phyloP scores from a whole-genome alignment of 2,888 invertebrate species.

The Drosophila atripex region DNA sequence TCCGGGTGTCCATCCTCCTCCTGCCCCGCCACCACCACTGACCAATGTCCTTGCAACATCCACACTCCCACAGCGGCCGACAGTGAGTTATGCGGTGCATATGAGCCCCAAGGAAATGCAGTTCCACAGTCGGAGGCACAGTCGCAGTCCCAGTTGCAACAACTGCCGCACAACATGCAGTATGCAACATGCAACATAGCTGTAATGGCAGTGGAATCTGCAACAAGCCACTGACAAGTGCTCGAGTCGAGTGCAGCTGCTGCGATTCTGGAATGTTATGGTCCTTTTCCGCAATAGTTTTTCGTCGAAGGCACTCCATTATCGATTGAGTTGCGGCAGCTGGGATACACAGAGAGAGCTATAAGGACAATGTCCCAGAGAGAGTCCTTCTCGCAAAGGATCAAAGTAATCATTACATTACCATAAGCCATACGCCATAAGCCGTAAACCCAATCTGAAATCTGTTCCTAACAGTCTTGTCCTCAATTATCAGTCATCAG shows the following conservation, averaged over 20 bases:
- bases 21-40: slow-evolving; percentile 30
- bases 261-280: slow-evolving; percentile 21
- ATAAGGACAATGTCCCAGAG: not conserved
- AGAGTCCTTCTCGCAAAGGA: not conserved
- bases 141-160: slow-evolving; percentile 16
- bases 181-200: slow-evolving; percentile 3
- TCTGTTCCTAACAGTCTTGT: not conserved
- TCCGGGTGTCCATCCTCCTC: not conserved
- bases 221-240: slow-evolving; percentile 17
- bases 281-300: slow-evolving; percentile 7
- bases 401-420: not conserved
- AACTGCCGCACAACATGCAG: slow-evolving; percentile 3
- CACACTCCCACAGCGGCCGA: not conserved
- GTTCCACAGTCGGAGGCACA: slow-evolving; percentile 19
- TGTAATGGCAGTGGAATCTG: slow-evolving; percentile 23
- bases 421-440: not conserved
- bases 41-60: slow-evolving; percentile 21
- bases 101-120: slow-evolving; percentile 55
- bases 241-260: slow-evolving; percentile 35
- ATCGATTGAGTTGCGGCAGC: not conserved
- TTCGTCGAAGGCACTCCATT: not conserved
- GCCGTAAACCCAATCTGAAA: not conserved
- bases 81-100: slow-evolving; percentile 69
- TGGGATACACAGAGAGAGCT: not conserved
- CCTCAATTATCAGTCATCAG: slow-evolving; percentile 18